A percentile compares a stretch with the other conserved stretches of the same genome.
Conservation (phyloP, 2,113 vertebrate species). For the Thunnus maccoyii region DNA sequence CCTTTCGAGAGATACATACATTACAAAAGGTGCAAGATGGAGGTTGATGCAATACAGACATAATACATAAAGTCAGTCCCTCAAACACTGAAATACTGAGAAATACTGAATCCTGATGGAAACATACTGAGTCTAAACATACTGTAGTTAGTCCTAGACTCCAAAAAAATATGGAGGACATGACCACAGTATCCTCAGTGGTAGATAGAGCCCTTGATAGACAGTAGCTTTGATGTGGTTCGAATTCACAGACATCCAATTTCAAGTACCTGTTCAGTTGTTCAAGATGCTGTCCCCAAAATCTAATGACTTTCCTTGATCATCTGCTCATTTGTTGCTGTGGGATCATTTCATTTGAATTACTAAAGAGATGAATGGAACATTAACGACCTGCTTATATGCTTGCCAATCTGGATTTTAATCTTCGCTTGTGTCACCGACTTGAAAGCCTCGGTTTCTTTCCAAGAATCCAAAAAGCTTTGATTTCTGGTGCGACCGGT, state of each 20-base stretch:
- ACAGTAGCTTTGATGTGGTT: background rate
- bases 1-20: no score
- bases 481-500: background rate
- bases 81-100: no score
- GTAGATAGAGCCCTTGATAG: no score
- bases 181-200: background rate
- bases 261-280: background rate
- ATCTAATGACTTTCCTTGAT: conserved; percentile 20
- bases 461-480: no score
- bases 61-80: no score
- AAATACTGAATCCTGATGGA: no score
- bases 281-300: background rate
- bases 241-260: background rate
- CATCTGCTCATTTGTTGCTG: background rate
- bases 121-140: no score
- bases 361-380: background rate
- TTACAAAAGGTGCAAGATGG: no score
- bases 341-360: conserved; percentile 11
- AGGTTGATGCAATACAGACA: no score
- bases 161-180: background rate
- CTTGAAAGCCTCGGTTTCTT: background rate
- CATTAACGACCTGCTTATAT: background rate
- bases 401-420: background rate
- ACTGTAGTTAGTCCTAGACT: no score
- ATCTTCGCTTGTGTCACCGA: background rate